Evolutionary conservation across 2,113 vertebrate genomes (phyloP).

Genomic region (Sturnira hondurensis): DNA sequence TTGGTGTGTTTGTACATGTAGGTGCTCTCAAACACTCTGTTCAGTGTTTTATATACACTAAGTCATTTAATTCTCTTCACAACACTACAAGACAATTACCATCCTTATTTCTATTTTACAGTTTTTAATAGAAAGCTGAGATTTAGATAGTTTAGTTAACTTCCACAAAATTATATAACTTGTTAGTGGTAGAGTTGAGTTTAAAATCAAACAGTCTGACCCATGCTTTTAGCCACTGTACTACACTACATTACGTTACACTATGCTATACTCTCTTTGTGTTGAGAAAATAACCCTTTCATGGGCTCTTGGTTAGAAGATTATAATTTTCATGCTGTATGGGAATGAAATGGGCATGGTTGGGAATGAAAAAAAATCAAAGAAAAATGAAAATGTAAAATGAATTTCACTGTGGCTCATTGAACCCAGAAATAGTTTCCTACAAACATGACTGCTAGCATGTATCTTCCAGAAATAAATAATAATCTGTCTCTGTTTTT

Average conservation of each 20-base stretch:
- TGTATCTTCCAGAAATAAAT: conserved; percentile 55
- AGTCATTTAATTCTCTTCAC: not conserved
- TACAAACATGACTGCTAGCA: conserved; percentile 9
- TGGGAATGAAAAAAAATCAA: not conserved
- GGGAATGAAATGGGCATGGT: too few species aligned
- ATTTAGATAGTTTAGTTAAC: not conserved
- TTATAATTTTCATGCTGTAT: not conserved
- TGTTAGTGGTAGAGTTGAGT: not conserved
- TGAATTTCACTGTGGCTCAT: conserved; percentile 10
- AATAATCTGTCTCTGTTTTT: not conserved
- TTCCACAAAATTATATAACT: not conserved
- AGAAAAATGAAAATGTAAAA: conserved; percentile 26
- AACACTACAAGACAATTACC: not conserved
- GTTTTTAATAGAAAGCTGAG: not conserved
- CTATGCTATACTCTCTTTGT: not conserved
- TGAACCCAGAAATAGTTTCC: conserved; percentile 27
- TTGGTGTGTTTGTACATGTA: not conserved
- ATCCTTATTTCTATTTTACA: not conserved
- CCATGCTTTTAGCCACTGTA: not conserved
- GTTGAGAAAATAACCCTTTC: not conserved
- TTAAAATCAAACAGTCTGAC: not conserved
- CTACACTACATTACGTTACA: not conserved
- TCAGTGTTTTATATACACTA: not conserved
- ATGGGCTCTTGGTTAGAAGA: not conserved
- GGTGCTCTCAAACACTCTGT: not conserved